Evolutionary conservation across 2,888 invertebrate genomes (phyloP), one percentile per base, ranked within the genome.

Genomic region (Agrilus cyanescens): DNA sequence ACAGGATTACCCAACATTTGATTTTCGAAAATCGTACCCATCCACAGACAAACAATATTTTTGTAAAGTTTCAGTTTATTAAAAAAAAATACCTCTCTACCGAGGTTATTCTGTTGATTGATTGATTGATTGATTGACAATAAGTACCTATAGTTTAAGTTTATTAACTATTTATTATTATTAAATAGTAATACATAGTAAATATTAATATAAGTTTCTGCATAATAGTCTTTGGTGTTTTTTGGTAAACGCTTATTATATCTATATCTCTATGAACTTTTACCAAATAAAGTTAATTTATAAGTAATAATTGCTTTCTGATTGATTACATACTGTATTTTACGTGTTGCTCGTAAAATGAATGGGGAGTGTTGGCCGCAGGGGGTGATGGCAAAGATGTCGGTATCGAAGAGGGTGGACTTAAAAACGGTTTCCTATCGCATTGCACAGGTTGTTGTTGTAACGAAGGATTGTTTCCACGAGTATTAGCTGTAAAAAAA

Each of bases 341-440:
- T 40, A 60, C 54, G 38, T 62, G 56, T 32, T 62, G 53, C 40
- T 65, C 63, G 50, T 63, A 65, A 49, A 58, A 64, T 18, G 59
- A 52, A 47, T 65, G 63, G 1, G 65, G 56, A 14, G 62, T 61
- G 46, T 61, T 63, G 2, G 72, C 67, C 3, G 72, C 65, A 0
- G 73, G 69, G 32, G 74, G 65, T 10, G 71, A 68, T 0, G 76
- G 70, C 40, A 74, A 52, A 29, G 63, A 59, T 16, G 64, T 57
- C 18, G 65, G 62, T 45, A 63, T 60, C 38, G 64, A 58, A 5
- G 74, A 72, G 18, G 75, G 72, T 2, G 69, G 64, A 4, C 70
- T 65, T 32, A 72, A 59, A 57, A 71, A 73, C n/a, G 73, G 69
- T 59, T 76, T 77, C 54, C 75, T 68, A 52, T 76, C 76, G n/a